These are phyloP conservation scores for Apeltes quadracus DNA, from an alignment of 2,113 vertebrate genomes.

Conservation along the genomic window DNA sequence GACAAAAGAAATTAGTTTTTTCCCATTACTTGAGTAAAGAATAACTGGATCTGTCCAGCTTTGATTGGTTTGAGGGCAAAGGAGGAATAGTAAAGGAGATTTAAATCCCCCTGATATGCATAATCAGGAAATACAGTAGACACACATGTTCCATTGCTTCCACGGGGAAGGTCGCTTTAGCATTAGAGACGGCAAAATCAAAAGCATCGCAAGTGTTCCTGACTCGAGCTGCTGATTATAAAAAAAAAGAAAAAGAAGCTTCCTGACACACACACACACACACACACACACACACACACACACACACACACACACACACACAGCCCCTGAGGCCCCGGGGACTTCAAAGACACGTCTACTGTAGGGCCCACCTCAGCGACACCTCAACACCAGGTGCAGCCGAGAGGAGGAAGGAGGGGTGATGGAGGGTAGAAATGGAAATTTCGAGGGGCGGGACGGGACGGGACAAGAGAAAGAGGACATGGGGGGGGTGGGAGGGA, in stretches of 20 bases:
- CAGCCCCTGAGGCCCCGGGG: constrained; percentile 37
- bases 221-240: constrained; percentile 42
- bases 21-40: neutral
- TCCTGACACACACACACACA: constrained; percentile 39
- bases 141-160: constrained; percentile 9
- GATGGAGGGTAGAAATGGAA: constrained; percentile 27
- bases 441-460: neutral
- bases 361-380: constrained; percentile 61
- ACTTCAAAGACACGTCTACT: constrained; percentile 77
- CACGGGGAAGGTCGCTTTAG: constrained; percentile 28
- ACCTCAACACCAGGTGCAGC: constrained; percentile 72
- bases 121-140: constrained; percentile 17
- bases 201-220: constrained; percentile 52
- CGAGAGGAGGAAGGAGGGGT: constrained; percentile 34
- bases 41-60: neutral
- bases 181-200: constrained; percentile 43
- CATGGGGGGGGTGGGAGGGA: neutral
- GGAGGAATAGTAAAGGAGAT: neutral
- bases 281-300: constrained; percentile 17
- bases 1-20: neutral
- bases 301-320: constrained; percentile 26
- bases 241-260: constrained; percentile 43
- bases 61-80: neutral
- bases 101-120: constrained; percentile 23
- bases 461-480: neutral